Evolutionary conservation across 2,888 invertebrate species (phyloP).

Genomic region (Anoplius nigerrimus): DNA sequence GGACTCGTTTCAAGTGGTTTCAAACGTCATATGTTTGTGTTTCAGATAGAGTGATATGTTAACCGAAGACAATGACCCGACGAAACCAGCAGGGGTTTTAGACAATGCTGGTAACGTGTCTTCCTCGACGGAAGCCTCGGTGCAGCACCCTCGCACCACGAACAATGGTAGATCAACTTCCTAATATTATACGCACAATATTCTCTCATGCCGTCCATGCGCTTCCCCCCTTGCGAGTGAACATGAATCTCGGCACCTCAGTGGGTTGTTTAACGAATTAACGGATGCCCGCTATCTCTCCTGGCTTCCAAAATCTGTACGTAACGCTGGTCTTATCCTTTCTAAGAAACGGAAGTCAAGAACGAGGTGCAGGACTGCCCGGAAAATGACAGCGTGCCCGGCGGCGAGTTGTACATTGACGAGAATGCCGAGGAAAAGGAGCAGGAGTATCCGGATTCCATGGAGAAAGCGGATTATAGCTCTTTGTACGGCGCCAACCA

Average conservation of each 20-base stretch:
- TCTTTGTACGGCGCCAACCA: constrained; percentile 69
- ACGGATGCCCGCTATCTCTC: too few relatives aligned
- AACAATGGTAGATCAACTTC: constrained; percentile 68
- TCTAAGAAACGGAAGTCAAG: constrained; percentile 70
- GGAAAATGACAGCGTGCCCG: constrained; percentile 70
- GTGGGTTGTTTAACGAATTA: too few relatives aligned
- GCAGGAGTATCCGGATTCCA: constrained; percentile 70
- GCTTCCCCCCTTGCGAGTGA: neutral
- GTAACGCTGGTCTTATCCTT: constrained; percentile 23
- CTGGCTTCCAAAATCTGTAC: constrained; percentile 11
- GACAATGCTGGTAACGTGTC: constrained; percentile 73
- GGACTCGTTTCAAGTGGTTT: neutral
- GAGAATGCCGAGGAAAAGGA: constrained; percentile 73
- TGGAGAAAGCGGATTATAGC: constrained; percentile 71
- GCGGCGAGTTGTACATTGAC: constrained; percentile 72
- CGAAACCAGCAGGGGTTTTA: constrained; percentile 74
- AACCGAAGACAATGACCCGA: constrained; percentile 74
- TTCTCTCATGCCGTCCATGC: neutral
- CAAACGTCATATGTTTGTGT: constrained; percentile 18
- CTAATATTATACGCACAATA: constrained; percentile 22
- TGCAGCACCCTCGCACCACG: constrained; percentile 69
- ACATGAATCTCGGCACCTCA: neutral
- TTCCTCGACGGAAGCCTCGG: constrained; percentile 71
- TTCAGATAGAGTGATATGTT: constrained; percentile 73
- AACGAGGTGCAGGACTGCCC: constrained; percentile 73